Base-by-base conservation (phyloP, 1,140 invertebrate species). In the Chlorops oryzae region DNA sequence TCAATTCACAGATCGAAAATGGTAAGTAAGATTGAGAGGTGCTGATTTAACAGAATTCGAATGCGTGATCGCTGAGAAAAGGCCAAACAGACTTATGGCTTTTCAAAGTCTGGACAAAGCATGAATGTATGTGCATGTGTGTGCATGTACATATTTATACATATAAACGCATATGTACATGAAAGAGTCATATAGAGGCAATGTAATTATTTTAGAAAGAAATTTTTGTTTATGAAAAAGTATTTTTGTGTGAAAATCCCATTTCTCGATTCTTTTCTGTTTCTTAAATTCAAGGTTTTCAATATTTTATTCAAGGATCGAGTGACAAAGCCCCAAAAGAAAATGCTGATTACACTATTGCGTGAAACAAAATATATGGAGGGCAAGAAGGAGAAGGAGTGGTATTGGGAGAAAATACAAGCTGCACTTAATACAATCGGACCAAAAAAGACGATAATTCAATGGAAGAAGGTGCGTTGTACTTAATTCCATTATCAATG, bases 341-440 rank as follows among this genome's bases (percentile, higher is more conserved):
- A 70, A 49, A 70, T 69, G 66, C 62, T 70, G 17, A 70, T 70
- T 17, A 65, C 66, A n/a, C 28, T 70, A 43, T 41, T 70, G 56
- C 61, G 66, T 21, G 66, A 70, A 51, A 70, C 66, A 4, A 70
- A 70, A 48, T 66, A 63, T 42, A 70, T 70, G 66, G 66, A 70
- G 56, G 66, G 66, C 37, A 70, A 70, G 44, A 70, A 70, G 42
- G 66, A 70, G 43, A 70, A 70, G 52, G 66, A 70, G 49, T 69
- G 63, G 63, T 70, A 70, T 41, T 70, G 66, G 66, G 66, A 70
- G 41, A 70, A 70, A 51, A 70, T 69, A 22, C 66, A 70, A 42
- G 66, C 62, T 34, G 66, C 66, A 21, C 50, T 70, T 0, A 70
- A 70, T 38, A 70, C 61, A 22, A 70, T 70, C 24, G 67, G 67